Percentiles rank a stretch among this genome's conserved stretches.
phyloP scores from a whole-genome alignment of 2,113 vertebrate genomes.

The Ciconia stormi region DNA sequence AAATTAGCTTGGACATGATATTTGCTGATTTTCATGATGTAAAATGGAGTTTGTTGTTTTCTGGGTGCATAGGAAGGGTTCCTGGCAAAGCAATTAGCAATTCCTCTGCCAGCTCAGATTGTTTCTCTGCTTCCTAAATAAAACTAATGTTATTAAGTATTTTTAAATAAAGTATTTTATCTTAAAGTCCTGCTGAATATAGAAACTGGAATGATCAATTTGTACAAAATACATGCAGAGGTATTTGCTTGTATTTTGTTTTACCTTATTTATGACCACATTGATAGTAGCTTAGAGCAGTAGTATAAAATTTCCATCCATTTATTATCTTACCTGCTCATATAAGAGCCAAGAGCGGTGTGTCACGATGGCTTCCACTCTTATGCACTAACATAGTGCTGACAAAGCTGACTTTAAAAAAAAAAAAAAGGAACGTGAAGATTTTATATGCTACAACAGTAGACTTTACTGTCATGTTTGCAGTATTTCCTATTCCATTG shows the following conservation, averaged over 20 bases:
- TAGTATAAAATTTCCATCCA: background rate
- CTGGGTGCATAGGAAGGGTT: accelerated
- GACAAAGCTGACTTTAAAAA: background rate
- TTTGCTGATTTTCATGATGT: background rate
- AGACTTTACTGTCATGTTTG: background rate
- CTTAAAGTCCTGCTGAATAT: background rate
- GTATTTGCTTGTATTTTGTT: background rate
- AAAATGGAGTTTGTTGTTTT: background rate
- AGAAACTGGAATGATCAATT: background rate
- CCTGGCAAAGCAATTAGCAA: background rate
- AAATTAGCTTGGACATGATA: background rate
- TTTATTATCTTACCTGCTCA: background rate
- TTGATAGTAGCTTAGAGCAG: background rate
- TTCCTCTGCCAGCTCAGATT: background rate
- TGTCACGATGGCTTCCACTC: background rate
- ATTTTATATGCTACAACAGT: background rate
- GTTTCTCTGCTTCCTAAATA: background rate
- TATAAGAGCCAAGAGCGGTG: background rate
- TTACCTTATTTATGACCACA: background rate
- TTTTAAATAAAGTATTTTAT: background rate
- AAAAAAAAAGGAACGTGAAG: background rate
- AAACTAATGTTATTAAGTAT: background rate
- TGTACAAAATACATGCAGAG: background rate
- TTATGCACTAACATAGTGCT: background rate
- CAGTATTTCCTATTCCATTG: background rate